A percentile compares a stretch with the other conserved stretches of the same genome.
Conservation (phyloP, 2,888 invertebrate species). For the Agrilus biguttatus region DNA sequence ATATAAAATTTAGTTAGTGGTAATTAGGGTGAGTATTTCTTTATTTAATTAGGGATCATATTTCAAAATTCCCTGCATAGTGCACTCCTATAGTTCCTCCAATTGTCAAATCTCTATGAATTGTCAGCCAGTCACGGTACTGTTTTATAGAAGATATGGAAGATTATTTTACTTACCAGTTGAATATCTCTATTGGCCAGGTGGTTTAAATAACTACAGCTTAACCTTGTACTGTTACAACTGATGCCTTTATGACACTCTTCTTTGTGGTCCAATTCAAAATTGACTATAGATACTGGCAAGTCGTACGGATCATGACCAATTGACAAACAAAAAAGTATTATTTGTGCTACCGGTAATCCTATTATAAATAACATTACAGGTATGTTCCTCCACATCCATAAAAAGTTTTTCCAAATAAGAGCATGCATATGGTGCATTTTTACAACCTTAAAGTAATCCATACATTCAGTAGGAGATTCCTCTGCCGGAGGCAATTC, state of each 20-base stretch:
- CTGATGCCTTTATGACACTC: slow-evolving; percentile 25
- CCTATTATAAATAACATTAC: slow-evolving; percentile 75
- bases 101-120: too few relatives aligned
- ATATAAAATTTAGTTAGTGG: too few relatives aligned
- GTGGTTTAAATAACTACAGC: slow-evolving; percentile 63
- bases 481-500: slow-evolving; percentile 59
- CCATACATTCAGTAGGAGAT: slow-evolving; percentile 35
- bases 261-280: slow-evolving; percentile 40
- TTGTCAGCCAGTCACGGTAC: too few relatives aligned
- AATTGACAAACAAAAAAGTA: slow-evolving; percentile 77
- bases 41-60: too few relatives aligned
- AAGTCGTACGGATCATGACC: slow-evolving; percentile 74
- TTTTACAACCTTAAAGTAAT: slow-evolving; percentile 25
- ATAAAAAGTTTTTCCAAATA: slow-evolving; percentile 78
- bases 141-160: too few relatives aligned
- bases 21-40: too few relatives aligned
- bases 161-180: slow-evolving; percentile 47
- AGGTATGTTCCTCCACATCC: slow-evolving; percentile 72
- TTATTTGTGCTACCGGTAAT: slow-evolving; percentile 72
- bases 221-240: slow-evolving; percentile 53
- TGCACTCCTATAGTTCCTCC: too few relatives aligned
- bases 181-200: slow-evolving; percentile 50
- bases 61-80: too few relatives aligned
- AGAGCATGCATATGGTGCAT: slow-evolving; percentile 50
- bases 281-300: slow-evolving; percentile 65